Evolutionary conservation across 2,888 invertebrate genomes (phyloP).

Genomic region (Orthonychiurus folsomi): DNA sequence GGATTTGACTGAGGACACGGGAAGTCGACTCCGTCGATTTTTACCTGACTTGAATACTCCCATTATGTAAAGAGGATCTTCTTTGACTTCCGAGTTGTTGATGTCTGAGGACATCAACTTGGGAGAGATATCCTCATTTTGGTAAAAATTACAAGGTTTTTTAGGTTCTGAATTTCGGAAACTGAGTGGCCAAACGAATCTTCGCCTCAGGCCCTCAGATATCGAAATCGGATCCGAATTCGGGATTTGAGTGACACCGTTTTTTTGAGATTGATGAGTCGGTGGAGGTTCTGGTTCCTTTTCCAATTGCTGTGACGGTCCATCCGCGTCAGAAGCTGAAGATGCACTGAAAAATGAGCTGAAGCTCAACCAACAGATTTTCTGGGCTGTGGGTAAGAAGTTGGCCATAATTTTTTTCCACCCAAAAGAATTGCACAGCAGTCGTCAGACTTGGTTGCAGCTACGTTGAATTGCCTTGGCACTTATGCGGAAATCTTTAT

Average conservation of each 20-base stretch:
- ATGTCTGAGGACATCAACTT: too few relatives aligned
- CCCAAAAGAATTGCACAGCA: neutral
- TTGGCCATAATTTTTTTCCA: neutral
- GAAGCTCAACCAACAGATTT: slow-evolving; percentile 5
- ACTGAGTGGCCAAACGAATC: neutral
- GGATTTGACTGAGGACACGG: neutral
- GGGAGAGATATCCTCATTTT: too few relatives aligned
- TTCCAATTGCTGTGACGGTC: neutral
- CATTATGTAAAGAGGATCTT: too few relatives aligned
- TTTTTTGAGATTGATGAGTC: neutral
- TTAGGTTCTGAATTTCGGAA: neutral
- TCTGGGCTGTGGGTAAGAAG: slow-evolving; percentile 3
- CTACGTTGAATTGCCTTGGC: too few relatives aligned
- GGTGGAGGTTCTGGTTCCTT: neutral
- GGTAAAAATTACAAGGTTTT: too few relatives aligned
- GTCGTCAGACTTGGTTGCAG: neutral
- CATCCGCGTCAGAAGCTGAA: neutral
- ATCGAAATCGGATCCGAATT: too few relatives aligned
- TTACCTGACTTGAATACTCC: neutral
- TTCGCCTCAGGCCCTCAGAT: too few relatives aligned
- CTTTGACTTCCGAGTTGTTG: too few relatives aligned
- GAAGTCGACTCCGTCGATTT: neutral
- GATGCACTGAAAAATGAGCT: slow-evolving; percentile 3
- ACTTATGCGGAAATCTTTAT: neutral
- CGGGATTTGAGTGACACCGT: too few relatives aligned